phyloP scores from a whole-genome alignment of 2,888 invertebrate species.

The Luperina testacea region DNA sequence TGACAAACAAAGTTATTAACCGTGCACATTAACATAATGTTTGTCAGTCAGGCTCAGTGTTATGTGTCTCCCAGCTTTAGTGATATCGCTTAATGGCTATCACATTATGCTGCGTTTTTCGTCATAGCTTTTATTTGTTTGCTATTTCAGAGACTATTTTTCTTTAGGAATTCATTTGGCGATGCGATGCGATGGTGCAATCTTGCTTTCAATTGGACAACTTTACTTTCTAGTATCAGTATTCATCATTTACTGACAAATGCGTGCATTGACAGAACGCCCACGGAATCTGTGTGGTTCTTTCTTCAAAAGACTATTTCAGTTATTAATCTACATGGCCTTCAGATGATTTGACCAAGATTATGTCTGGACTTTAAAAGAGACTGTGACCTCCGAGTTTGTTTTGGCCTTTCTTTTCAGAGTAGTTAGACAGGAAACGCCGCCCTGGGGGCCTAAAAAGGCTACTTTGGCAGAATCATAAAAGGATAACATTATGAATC shows the following conservation, averaged over 20 bases:
- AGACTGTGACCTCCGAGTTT: not conserved
- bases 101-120: conserved; percentile 49
- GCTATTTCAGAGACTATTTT: not conserved
- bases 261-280: not conserved
- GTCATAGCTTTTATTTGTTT: conserved; percentile 40
- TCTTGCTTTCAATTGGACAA: not conserved
- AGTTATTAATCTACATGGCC: not conserved
- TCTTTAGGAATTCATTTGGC: not conserved
- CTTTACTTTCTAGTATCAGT: not conserved
- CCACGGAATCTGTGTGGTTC: not conserved
- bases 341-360: too few species aligned
- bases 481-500: too few species aligned
- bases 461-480: too few species aligned
- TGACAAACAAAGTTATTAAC: conserved; percentile 44
- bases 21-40: conserved; percentile 38
- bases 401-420: not conserved
- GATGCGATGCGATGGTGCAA: too few species aligned
- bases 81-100: conserved; percentile 27
- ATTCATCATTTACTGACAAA: not conserved
- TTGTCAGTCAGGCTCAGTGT: conserved; percentile 24
- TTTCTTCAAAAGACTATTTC: not conserved
- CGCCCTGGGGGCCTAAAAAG: not conserved
- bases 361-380: not conserved
- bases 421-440: not conserved
- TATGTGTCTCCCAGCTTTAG: conserved; percentile 51